Evolutionary conservation across 1,140 invertebrate species (phyloP).

Genomic region (Drosophila bifasciata): DNA sequence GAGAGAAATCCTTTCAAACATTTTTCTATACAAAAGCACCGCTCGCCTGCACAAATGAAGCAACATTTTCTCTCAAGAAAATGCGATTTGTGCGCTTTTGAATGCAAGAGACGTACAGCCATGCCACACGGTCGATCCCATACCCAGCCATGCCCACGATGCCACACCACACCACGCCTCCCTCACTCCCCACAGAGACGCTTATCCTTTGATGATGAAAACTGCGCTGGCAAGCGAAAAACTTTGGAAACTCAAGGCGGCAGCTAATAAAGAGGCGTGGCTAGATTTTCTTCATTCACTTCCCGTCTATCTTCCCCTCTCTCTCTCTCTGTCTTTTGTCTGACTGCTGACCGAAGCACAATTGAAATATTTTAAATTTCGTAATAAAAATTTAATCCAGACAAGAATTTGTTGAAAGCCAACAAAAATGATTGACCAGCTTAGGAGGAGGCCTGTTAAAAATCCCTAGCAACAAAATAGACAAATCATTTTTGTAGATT

Average conservation of each 20-base stretch:
- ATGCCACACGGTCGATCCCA: conserved; percentile 23
- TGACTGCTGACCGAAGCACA: conserved; percentile 38
- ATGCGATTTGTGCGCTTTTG: conserved; percentile 82
- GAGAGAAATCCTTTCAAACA: conserved; percentile 76
- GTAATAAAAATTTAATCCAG: conserved; percentile 15
- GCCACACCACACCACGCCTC: conserved; percentile 3
- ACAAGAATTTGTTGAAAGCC: neutral
- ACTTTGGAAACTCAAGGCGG: conserved; percentile 46
- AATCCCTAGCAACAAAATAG: too few relatives aligned
- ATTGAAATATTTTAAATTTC: conserved; percentile 45
- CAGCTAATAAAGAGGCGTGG: conserved; percentile 64
- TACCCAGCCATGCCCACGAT: neutral
- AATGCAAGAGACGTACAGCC: conserved; percentile 74
- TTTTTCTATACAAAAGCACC: conserved; percentile 76
- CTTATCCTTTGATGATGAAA: conserved; percentile 77
- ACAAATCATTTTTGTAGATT: too few relatives aligned
- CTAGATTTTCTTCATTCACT: conserved; percentile 7
- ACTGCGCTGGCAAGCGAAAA: conserved; percentile 72
- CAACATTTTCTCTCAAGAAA: conserved; percentile 80
- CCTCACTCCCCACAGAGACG: conserved; percentile 26
- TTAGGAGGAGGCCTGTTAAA: too few relatives aligned
- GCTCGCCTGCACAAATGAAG: conserved; percentile 76
- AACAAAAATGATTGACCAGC: neutral
- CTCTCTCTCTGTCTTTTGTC: conserved; percentile 1
- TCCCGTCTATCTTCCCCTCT: neutral